These are phyloP conservation scores for Micrastur ruficollis DNA, from an alignment of 2,797 vertebrate species.

Conservation along the genomic window DNA sequence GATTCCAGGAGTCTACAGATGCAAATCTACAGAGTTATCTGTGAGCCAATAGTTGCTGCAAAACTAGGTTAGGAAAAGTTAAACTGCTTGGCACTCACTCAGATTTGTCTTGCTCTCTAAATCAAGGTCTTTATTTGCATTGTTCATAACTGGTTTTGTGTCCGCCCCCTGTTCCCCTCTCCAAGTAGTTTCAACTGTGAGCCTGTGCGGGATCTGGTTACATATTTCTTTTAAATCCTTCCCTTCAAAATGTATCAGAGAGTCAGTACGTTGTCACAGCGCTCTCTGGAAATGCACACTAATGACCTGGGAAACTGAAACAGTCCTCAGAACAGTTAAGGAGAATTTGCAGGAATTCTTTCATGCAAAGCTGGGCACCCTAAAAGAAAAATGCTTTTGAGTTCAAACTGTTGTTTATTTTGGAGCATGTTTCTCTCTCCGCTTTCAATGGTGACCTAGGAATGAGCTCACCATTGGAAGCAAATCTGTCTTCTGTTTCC, in stretches of 20 bases:
- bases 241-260: not conserved
- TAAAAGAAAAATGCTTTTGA: slow-evolving; percentile 76
- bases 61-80: slow-evolving; percentile 58
- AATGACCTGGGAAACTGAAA: slow-evolving; percentile 34
- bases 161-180: not conserved
- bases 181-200: not conserved
- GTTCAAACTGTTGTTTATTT: slow-evolving; percentile 80
- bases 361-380: slow-evolving; percentile 76
- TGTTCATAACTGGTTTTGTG: slow-evolving; percentile 6
- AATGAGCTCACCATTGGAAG: slow-evolving; percentile 83
- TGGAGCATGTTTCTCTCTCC: slow-evolving; percentile 72
- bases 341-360: slow-evolving; percentile 75
- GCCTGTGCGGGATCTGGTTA: not conserved
- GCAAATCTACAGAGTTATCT: slow-evolving; percentile 34
- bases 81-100: slow-evolving; percentile 23
- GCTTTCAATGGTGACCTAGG: slow-evolving; percentile 76
- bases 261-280: not conserved
- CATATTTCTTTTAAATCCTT: not conserved
- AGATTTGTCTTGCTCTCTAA: slow-evolving; percentile 2
- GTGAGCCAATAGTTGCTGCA: slow-evolving; percentile 50
- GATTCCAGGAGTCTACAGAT: not conserved
- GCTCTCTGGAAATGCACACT: not conserved
- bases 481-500: slow-evolving; percentile 79
- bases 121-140: slow-evolving; percentile 39
- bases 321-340: slow-evolving; percentile 50